A percentile compares a stretch with the other conserved stretches of the same genome.
Evolutionary conservation across 2,888 invertebrate species (phyloP).

Genomic region (Ochropleura plecta): DNA sequence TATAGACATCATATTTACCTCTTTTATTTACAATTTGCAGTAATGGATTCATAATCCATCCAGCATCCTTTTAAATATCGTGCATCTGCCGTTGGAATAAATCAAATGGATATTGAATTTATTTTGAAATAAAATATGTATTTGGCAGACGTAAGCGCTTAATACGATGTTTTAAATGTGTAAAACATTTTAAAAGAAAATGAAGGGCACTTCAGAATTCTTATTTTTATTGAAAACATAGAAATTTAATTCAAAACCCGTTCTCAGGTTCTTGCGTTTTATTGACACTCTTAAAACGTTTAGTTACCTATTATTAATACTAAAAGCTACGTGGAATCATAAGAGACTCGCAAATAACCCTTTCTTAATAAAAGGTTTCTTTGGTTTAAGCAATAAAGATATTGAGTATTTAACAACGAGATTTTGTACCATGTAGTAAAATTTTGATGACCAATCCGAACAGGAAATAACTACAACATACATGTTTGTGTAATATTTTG

Average conservation of each 20-base stretch:
- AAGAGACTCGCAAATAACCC: background rate
- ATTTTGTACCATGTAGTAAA: background rate
- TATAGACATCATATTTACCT: background rate
- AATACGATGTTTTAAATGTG: background rate
- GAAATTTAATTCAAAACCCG: background rate
- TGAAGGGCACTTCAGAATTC: background rate
- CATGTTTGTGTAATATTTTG: constrained; percentile 33
- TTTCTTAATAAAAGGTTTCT: background rate
- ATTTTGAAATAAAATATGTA: background rate
- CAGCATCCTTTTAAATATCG: background rate
- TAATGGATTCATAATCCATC: background rate
- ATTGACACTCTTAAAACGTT: constrained; percentile 10
- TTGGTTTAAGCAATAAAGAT: too few relatives aligned
- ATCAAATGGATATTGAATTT: background rate
- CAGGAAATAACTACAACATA: background rate
- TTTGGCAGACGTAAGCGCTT: background rate
- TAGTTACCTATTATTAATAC: constrained; percentile 8
- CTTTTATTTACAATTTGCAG: background rate
- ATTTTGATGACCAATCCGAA: background rate
- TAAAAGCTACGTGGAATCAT: constrained; percentile 1
- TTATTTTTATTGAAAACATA: constrained; percentile 11
- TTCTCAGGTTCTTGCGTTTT: constrained; percentile 4
- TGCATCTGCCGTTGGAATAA: background rate
- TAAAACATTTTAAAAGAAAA: background rate
- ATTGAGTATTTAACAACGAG: too few relatives aligned